Evolutionary conservation across 2,888 invertebrate species (phyloP).

Genomic region (Eupithecia pulchellata): DNA sequence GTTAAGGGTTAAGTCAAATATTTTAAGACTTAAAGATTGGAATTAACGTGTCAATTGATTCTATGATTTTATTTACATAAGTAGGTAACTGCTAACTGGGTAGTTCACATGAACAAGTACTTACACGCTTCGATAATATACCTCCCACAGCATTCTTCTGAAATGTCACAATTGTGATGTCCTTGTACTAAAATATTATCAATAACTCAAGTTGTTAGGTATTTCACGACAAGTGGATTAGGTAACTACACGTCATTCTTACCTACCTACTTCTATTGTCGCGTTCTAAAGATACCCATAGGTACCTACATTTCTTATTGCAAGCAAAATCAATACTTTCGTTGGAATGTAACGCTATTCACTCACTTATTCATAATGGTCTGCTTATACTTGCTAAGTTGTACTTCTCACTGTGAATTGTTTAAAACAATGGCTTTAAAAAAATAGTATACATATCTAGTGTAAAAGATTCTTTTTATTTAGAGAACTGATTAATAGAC

Average conservation of each 20-base stretch:
- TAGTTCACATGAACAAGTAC: no score
- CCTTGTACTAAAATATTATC: conserved; percentile 45
- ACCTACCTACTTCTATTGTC: not conserved
- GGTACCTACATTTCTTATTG: not conserved
- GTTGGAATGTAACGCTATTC: no score
- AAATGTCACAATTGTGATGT: conserved; percentile 23
- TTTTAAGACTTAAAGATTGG: not conserved
- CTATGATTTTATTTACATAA: no score
- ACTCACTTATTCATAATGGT: no score
- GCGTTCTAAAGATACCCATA: not conserved
- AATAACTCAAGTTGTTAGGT: conserved; percentile 24
- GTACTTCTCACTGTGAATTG: no score
- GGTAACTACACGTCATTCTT: not conserved
- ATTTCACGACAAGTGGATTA: not conserved
- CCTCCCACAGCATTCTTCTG: not conserved
- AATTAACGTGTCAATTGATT: not conserved
- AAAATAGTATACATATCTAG: no score
- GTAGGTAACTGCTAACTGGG: no score
- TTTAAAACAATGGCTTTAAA: no score
- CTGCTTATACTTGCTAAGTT: no score
- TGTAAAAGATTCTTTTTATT: no score
- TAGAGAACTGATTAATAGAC: no score
- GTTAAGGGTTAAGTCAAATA: not conserved
- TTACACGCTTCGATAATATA: not conserved
- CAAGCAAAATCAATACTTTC: not conserved